Conservation (phyloP, 2,113 vertebrate species). For the Phalacrocorax pelagicus region DNA sequence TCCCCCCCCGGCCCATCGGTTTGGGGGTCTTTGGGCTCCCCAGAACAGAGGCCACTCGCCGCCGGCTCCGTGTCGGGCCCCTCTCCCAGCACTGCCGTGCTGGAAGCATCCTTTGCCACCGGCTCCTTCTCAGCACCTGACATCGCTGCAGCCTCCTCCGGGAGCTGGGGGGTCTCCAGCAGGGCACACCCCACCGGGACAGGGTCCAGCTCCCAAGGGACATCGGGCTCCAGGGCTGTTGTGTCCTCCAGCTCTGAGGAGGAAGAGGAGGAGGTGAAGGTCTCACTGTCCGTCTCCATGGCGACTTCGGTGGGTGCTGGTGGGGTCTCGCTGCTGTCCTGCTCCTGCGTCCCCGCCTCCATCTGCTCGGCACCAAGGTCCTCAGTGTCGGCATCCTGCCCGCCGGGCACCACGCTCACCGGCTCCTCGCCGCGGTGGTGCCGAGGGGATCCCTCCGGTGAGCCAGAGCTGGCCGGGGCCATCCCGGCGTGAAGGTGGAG, state of each 20-base stretch:
- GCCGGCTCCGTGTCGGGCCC: fast-evolving
- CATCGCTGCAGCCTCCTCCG: fast-evolving
- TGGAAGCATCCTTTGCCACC: fast-evolving
- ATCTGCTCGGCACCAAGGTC: not conserved
- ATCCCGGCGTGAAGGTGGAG: not conserved
- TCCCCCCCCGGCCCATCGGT: fast-evolving
- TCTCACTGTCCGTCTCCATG: not conserved
- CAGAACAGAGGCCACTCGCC: fast-evolving
- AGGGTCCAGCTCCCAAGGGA: not conserved
- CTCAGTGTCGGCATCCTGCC: not conserved
- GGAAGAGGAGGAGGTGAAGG: constrained; percentile 24
- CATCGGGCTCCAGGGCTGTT: not conserved
- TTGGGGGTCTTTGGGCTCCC: not conserved
- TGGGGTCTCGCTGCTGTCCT: fast-evolving
- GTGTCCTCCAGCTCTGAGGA: not conserved
- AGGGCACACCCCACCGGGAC: fast-evolving
- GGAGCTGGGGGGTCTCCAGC: not conserved
- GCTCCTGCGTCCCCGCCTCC: not conserved
- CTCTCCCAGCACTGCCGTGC: fast-evolving
- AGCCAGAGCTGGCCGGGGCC: fast-evolving
- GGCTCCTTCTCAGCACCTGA: not conserved
- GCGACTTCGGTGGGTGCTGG: fast-evolving
- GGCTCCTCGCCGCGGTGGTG: fast-evolving
- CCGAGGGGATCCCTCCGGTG: not conserved
- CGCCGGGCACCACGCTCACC: fast-evolving